Evolutionary conservation across 1,140 invertebrate species (phyloP), one percentile per base, ranked within the genome.

Genomic region (Tigriopus japonicus): DNA sequence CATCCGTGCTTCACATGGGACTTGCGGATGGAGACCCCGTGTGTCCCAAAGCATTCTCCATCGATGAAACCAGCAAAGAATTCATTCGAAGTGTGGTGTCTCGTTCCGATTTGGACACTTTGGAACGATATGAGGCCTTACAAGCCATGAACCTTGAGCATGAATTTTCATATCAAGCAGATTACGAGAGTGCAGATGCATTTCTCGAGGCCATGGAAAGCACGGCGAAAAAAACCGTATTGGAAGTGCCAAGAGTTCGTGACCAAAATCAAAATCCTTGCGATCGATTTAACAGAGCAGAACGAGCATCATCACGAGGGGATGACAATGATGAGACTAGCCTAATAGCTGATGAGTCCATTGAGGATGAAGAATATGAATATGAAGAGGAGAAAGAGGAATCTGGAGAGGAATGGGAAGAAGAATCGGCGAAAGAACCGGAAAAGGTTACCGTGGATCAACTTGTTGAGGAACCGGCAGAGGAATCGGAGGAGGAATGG

Each of bases 21-120:
- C 52, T 54, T 7, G 52, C 21, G 23, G 52, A 54, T 54, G 52
- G 52, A 35, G 52, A 54, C 17, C 52, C 52, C 35, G 52, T 54
- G n/a, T 54, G 52, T 54, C n/a, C 52, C n/a, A 35, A 54, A 24
- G 52, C 52, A 21, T 35, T 54, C 23, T 54, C 35, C 3, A 54
- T 35, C 21, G 52, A 54, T 54, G 52, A 54, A 19, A 24, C n/a
- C n/a, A 54, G 35, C 21, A 5, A 54, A 21, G 35, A 54, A 54
- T 24, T 54, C 52, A 54, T 15, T 24, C 52, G 35, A 15, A 54
- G 21, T 54, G 52, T n/a, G 1, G 14, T 13, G 5, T 24, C 52
- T n/a, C 21, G 23, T 5, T 5, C 5, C 21, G 35, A 24, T 54
- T 12, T 54, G 52, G 17, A 19, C n/a, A 24, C 14, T 15, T 54